These are phyloP conservation scores for Alca torda DNA, from an alignment of 2,797 vertebrate species.

Conservation along the genomic window DNA sequence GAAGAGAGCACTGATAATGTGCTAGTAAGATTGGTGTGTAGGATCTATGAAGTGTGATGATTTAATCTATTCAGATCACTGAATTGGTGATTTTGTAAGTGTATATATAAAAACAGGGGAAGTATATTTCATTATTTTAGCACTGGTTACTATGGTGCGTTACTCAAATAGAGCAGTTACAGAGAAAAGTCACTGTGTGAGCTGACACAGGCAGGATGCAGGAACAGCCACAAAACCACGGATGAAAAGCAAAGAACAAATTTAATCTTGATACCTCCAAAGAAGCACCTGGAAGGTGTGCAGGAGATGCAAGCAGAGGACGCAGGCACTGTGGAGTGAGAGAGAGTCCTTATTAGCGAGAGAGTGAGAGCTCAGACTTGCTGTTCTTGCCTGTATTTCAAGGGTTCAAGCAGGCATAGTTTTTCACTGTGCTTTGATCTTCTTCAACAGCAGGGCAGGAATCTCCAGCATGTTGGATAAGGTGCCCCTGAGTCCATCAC, in stretches of 20 bases:
- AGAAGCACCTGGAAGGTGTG: background rate
- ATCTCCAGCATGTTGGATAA: background rate
- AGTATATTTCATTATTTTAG: background rate
- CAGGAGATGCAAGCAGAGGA: background rate
- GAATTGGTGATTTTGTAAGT: background rate
- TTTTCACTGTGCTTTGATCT: background rate
- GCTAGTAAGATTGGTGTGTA: rapidly evolving
- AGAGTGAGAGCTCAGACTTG: background rate
- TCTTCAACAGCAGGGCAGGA: background rate
- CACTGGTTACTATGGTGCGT: background rate
- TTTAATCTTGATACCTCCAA: background rate
- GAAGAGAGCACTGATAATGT: rapidly evolving
- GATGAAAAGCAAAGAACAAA: background rate
- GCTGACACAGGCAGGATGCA: background rate
- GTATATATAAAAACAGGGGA: background rate
- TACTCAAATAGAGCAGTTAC: background rate
- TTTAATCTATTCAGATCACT: background rate
- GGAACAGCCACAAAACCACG: background rate
- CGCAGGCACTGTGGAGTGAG: background rate
- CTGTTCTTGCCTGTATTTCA: background rate
- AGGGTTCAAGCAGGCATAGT: background rate
- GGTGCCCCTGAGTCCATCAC: background rate
- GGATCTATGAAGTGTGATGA: background rate
- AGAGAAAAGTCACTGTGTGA: background rate
- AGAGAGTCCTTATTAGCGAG: background rate